A percentile compares a stretch with the other conserved stretches of the same genome.
phyloP scores from a whole-genome alignment of 53 echinoderm and acorn worm genomes.

The Echinarachnius parma region DNA sequence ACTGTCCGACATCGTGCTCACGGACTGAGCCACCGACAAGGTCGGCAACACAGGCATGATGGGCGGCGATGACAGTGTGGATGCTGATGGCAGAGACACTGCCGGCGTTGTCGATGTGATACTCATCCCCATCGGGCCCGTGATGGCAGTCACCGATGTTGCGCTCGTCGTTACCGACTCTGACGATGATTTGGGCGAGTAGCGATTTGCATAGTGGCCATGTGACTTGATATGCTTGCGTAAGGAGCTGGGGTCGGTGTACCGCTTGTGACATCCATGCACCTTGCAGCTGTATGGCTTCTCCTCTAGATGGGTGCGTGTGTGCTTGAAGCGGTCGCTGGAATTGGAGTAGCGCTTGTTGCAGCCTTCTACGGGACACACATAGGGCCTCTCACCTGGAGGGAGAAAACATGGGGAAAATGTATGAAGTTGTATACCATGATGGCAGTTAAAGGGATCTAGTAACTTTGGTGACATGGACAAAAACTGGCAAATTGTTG shows the following conservation, averaged over 20 bases:
- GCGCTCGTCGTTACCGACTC: constrained; percentile 11
- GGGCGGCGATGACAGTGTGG: constrained; percentile 11
- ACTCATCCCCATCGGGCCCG: constrained; percentile 28
- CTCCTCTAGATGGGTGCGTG: constrained; percentile 93
- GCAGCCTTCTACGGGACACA: constrained; percentile 96
- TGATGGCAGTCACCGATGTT: constrained; percentile 32
- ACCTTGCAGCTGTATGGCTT: constrained; percentile 98
- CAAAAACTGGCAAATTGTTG: no score
- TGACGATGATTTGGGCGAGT: constrained; percentile 47
- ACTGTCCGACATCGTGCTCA: constrained; percentile 48
- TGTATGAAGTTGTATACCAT: no score
- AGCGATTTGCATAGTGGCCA: constrained; percentile 75
- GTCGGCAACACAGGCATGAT: constrained; percentile 47
- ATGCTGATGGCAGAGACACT: constrained; percentile 15
- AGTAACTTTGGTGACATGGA: no score
- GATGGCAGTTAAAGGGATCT: no score
- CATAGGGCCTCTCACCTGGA: constrained; percentile 92
- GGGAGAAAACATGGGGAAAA: constrained; percentile 30
- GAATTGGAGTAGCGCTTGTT: constrained; percentile 98
- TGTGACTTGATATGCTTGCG: constrained; percentile 95
- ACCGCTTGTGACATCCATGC: constrained; percentile 86
- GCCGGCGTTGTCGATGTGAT: constrained; percentile 45
- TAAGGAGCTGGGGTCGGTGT: constrained; percentile 97
- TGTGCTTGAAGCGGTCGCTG: constrained; percentile 98
- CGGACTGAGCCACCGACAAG: constrained; percentile 20